A percentile compares a stretch with the other conserved stretches of the same genome.
Conservation (phyloP, 2,113 vertebrate genomes). For the Nettapus auritus region DNA sequence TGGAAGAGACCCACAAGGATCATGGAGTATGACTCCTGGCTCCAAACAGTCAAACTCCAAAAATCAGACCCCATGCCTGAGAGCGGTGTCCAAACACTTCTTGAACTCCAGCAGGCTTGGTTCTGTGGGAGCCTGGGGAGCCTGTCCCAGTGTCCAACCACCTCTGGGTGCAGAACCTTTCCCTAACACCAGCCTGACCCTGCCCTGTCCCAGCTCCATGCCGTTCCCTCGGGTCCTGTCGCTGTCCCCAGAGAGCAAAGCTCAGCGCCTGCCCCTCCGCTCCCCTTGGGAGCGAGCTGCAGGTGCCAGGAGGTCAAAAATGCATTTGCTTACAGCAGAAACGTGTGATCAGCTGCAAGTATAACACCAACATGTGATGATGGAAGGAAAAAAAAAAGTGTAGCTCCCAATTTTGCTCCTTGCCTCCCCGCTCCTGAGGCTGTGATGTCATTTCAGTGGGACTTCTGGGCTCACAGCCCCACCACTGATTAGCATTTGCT, state of each 20-base stretch:
- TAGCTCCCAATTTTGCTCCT: background rate
- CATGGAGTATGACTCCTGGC: background rate
- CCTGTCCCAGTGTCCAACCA: background rate
- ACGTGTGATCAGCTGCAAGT: background rate
- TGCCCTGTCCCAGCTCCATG: background rate
- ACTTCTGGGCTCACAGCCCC: background rate
- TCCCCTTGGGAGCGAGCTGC: background rate
- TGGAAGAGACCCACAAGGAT: background rate
- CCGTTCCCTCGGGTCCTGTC: background rate
- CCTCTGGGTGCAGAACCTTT: background rate
- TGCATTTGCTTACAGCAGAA: background rate
- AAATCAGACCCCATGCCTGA: background rate
- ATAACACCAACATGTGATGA: background rate
- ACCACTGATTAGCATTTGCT: background rate
- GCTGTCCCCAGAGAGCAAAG: background rate
- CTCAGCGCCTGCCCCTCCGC: background rate
- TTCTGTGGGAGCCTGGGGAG: background rate
- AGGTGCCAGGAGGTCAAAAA: background rate
- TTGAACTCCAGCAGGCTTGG: background rate
- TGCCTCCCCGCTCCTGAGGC: fast-evolving
- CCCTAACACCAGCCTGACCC: background rate
- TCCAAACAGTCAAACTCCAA: background rate
- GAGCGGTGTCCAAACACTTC: background rate
- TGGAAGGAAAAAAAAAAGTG: background rate
- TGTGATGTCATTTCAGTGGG: fast-evolving